Evolutionary conservation across 1,140 invertebrate genomes (phyloP).

Genomic region (Daktulosphaira vitifoliae): DNA sequence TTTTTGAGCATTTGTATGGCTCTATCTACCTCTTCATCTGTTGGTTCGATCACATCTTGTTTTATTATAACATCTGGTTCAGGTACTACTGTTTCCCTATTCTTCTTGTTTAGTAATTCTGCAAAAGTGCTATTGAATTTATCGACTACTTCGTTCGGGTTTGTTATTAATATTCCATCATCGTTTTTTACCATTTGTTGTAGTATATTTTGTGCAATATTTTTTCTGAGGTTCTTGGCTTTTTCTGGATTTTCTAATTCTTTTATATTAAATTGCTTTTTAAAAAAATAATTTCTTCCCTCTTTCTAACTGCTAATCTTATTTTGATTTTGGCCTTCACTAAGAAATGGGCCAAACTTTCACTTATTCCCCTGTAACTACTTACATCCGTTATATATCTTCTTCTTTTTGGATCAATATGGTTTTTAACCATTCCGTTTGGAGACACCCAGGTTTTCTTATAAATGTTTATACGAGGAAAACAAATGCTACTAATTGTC

Average conservation of each 20-base stretch:
- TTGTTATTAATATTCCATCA: background rate
- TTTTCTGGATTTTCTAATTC: background rate
- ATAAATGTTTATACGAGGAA: background rate
- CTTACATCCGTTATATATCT: constrained; percentile 34
- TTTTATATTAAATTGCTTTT: background rate
- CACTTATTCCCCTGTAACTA: constrained; percentile 32
- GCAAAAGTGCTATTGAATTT: background rate
- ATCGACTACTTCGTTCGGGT: background rate
- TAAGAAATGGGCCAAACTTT: background rate
- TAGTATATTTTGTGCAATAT: constrained; percentile 5
- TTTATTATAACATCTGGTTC: too few species aligned
- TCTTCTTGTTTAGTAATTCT: constrained; percentile 1
- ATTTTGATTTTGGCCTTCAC: background rate
- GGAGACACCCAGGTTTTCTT: background rate
- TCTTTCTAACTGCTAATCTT: background rate
- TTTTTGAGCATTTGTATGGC: too few species aligned
- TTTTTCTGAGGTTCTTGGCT: background rate
- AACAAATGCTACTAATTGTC: constrained; percentile 2
- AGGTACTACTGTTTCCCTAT: too few species aligned
- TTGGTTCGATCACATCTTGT: too few species aligned
- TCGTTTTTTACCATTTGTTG: background rate
- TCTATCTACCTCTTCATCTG: too few species aligned
- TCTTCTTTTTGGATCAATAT: constrained; percentile 23
- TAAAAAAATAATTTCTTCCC: background rate
- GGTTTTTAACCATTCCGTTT: constrained; percentile 7